Evolutionary conservation across 2,888 invertebrate genomes (phyloP).

Genomic region (Petrolisthes manimaculis): DNA sequence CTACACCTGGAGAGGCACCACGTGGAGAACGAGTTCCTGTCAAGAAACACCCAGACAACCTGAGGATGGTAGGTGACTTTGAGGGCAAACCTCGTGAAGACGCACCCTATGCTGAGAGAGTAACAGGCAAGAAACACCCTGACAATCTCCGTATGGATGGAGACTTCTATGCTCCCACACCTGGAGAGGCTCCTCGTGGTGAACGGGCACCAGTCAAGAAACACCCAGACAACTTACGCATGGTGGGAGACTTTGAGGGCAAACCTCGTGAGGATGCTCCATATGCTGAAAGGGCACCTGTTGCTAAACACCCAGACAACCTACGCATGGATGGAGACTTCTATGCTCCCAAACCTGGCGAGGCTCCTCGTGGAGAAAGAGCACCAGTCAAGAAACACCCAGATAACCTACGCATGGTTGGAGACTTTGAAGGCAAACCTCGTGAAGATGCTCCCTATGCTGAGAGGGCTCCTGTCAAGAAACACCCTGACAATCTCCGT

Average conservation of each 20-base stretch:
- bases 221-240: conserved; percentile 60
- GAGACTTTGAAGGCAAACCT: conserved; percentile 47
- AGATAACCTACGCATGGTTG: conserved; percentile 69
- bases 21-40: conserved; percentile 38
- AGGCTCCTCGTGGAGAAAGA: conserved; percentile 50
- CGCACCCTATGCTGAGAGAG: conserved; percentile 68
- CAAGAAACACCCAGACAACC: conserved; percentile 62
- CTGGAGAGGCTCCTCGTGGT: conserved; percentile 36
- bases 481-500: conserved; percentile 71
- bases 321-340: conserved; percentile 65
- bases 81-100: conserved; percentile 43
- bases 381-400: conserved; percentile 58
- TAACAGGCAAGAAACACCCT: conserved; percentile 66
- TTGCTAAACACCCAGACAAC: conserved; percentile 62
- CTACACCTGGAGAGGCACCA: conserved; percentile 41
- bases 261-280: conserved; percentile 70
- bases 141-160: conserved; percentile 78
- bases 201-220: conserved; percentile 60
- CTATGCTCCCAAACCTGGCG: conserved; percentile 60
- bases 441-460: conserved; percentile 71
- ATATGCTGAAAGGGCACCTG: conserved; percentile 69
- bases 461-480: conserved; percentile 70
- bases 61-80: conserved; percentile 68
- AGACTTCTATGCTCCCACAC: conserved; percentile 70
- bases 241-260: conserved; percentile 62